phyloP scores from a whole-genome alignment of 2,113 vertebrate genomes.

The Bos taurus region ARS-UCD2.0 NC_037330.1:49259501-49260000 shows the following conservation, averaged over 20 bases:
- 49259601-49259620: neutral
- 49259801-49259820: neutral
- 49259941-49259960: neutral
- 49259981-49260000: neutral
- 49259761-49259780: neutral
- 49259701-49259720: neutral
- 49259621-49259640: constrained; percentile 11
- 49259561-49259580: neutral
- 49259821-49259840: neutral
- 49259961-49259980: neutral
- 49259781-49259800: neutral
- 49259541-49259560: neutral
- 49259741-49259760: neutral
- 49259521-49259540: neutral
- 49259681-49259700: neutral
- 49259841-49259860: neutral
- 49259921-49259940: neutral
- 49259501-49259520: neutral
- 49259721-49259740: constrained; percentile 3
- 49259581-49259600: neutral
- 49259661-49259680: neutral
- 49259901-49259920: neutral
- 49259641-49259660: neutral
- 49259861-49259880: neutral
- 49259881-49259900: neutral